phyloP scores from a whole-genome alignment of 2,888 invertebrate genomes.

The Dryobotodes eremita region DNA sequence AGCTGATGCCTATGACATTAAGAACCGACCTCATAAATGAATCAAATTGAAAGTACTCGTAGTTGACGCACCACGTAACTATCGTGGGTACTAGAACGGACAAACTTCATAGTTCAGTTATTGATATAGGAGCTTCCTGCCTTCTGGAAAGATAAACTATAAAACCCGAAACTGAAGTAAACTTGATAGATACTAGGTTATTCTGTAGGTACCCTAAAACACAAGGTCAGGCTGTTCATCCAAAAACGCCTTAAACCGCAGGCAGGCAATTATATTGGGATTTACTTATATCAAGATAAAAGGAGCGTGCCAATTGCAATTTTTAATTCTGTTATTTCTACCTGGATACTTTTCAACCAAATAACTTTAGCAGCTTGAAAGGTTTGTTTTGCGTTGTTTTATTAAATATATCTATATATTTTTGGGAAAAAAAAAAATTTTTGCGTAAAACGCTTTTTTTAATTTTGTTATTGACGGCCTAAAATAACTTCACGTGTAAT shows the following conservation, averaged over 20 bases:
- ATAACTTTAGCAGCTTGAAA: background rate
- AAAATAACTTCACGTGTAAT: background rate
- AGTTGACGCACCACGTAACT: conserved; percentile 15
- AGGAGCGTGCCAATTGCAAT: background rate
- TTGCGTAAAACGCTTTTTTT: no score
- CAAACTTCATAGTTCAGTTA: conserved; percentile 5
- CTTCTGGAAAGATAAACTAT: conserved; percentile 18
- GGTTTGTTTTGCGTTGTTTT: background rate
- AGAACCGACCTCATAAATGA: background rate
- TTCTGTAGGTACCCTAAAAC: background rate
- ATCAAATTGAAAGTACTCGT: background rate
- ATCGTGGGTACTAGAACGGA: background rate
- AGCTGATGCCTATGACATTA: background rate
- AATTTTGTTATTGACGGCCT: no score
- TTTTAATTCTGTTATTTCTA: background rate
- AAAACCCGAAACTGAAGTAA: conserved; percentile 12
- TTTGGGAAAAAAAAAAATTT: no score
- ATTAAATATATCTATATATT: no score
- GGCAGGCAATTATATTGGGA: background rate
- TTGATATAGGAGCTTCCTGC: conserved; percentile 28
- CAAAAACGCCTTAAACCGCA: background rate
- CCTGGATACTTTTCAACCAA: background rate
- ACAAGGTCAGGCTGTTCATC: no score
- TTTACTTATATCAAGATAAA: background rate
- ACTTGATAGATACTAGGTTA: conserved; percentile 12